Base-by-base conservation (phyloP, 1,140 invertebrate species). In the Zaprionus africanus region DNA sequence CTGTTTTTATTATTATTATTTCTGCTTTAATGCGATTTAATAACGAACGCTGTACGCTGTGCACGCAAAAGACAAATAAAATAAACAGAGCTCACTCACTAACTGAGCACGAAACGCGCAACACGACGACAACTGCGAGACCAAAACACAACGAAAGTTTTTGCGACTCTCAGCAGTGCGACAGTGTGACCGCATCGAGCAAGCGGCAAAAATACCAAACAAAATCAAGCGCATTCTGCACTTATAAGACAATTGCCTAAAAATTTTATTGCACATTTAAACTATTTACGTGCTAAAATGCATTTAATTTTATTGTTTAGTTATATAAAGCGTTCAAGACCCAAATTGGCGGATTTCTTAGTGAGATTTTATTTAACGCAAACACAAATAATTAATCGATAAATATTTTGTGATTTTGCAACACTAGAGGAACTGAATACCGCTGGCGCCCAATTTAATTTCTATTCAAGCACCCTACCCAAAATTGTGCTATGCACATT, bases 101-200 rank as follows among this genome's bases (percentile, higher is more conserved):
- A 11, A 51, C 51, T 38, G 31, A 13, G 38, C 17, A 64, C 74
- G 74, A 70, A 59, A 76, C 67, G 67, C 73, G 73, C 66, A 64
- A 64, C 54, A 63, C 73, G 59, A 76, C 66, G 67, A 51, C 58
- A 74, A 57, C 64, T 59, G 60, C 71, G 49, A 74, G 53, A 76
- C 67, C 67, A 76, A 76, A 70, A 71, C 67, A 71, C 68, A 70
- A 71, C 73, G 73, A 76, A 76, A 54, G 43, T 76, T 76, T 65
- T 60, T 54, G 60, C 67, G 67, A 76, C 54, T 76, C 53, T 41
- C 34, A 43, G 1, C n/a, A 17, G 1, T 13, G 24, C 15, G 15
- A 7, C 34, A 60, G 67, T 64, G 73, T 76, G 66, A 57, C 65
- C 72, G 58, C 22, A 57, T 15, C 9, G 11, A 9, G 0, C 1